Evolutionary conservation across 2,888 invertebrate genomes (phyloP), one percentile per base, ranked within the genome.

Genomic region (Escarpia spicata): DNA sequence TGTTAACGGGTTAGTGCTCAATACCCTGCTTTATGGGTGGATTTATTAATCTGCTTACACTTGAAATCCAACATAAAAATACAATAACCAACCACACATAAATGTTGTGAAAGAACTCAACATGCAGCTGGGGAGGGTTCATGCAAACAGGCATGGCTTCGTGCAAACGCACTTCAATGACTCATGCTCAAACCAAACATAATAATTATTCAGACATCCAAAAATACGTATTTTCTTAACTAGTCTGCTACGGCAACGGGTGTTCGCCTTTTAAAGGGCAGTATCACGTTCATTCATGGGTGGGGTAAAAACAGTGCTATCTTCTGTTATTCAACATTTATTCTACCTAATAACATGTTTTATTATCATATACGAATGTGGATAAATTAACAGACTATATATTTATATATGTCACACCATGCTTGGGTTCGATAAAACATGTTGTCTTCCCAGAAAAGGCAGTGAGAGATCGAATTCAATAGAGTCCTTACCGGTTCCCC

Each of bases 401-500:
- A 75, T 75, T 26, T 60, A 60, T 60, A 19, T n/a, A 75, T 75
- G 75, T 75, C 19, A 75, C 75, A 75, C n/a, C 75, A 75, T 75
- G 75, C 75, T 3, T 3, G 75, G 75, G 3, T 75, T 75, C 75
- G 15, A 26, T n/a, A 75, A 26, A 75, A 26, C 26, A 26, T n/a
- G n/a, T 75, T 75, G 75, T 15, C 94, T 94, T 43, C 52, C 37
- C 43, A 91, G 37, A 89, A 37, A 91, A 8, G 91, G 43, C n/a
- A 92, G 60, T 58, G 91, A n/a, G 26, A 19, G 19, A 90, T 90
- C 10, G 44, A 91, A 37, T 37, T 19, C 44, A 52, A 91, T 43
- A 6, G 91, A 43, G 52, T 91, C 94, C 97, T 97, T 97, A 98
- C 98, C 96, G 97, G 97, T 97, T 98, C 98, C 95, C 98, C 98